Conservation (phyloP, 1,140 invertebrate genomes). For the Paraescarpia echinospica region DNA sequence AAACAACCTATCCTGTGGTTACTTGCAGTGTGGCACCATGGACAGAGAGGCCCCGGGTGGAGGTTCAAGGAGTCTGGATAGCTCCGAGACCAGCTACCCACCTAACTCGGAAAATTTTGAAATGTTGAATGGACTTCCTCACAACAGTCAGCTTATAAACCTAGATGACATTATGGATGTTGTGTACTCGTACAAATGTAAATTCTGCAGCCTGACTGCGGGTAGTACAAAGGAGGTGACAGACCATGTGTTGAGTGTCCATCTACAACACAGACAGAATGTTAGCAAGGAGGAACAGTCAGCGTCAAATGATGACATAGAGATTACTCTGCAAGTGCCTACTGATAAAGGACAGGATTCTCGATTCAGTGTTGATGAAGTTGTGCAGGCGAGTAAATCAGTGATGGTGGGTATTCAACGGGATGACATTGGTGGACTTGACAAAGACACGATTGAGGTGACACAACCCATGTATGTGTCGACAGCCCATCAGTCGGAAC, state of each 20-base stretch:
- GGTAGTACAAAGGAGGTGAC: neutral
- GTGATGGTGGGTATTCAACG: neutral
- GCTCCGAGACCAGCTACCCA: neutral
- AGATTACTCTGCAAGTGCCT: too few relatives aligned
- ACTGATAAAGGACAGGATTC: neutral
- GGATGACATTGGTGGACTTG: neutral
- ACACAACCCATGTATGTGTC: neutral
- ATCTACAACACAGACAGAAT: neutral
- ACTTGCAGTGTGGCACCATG: neutral
- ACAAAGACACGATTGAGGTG: conserved; percentile 8
- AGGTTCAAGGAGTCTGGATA: neutral
- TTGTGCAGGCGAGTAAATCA: neutral
- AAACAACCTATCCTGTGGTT: neutral
- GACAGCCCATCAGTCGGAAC: neutral
- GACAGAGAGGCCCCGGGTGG: neutral
- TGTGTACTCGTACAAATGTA: conserved; percentile 19
- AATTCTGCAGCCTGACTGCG: conserved; percentile 7
- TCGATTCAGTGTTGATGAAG: neutral
- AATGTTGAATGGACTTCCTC: neutral
- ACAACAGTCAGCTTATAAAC: conserved; percentile 9
- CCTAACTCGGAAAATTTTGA: neutral
- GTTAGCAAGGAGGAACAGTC: neutral
- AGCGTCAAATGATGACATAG: too few relatives aligned
- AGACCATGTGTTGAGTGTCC: conserved; percentile 6
- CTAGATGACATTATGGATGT: conserved; percentile 17